These are phyloP conservation scores for Clupea harengus DNA, from an alignment of 2,113 vertebrate species.

Conservation along the genomic window DNA sequence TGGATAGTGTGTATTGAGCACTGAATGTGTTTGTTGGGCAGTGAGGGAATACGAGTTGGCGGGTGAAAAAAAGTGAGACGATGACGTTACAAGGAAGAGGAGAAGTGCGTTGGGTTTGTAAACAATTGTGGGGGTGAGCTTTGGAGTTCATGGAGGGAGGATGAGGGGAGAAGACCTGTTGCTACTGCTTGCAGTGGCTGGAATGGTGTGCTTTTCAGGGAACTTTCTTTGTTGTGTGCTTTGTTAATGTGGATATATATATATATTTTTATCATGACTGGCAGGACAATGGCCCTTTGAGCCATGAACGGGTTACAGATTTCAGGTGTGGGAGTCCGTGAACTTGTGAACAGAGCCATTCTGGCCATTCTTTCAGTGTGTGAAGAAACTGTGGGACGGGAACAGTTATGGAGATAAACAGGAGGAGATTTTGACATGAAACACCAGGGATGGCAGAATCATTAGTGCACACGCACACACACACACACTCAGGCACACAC, in stretches of 20 bases:
- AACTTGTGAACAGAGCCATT: background rate
- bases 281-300: no score
- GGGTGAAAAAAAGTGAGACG: background rate
- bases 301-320: background rate
- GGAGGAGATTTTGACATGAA: background rate
- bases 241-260: background rate
- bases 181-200: background rate
- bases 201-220: background rate
- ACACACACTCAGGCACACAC: background rate
- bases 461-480: background rate
- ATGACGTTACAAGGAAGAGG: background rate
- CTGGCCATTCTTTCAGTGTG: no score
- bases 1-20: background rate
- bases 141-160: background rate
- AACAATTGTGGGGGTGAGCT: background rate
- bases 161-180: background rate
- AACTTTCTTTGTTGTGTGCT: background rate
- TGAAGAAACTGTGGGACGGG: background rate
- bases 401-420: background rate
- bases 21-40: background rate
- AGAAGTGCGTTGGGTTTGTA: background rate
- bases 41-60: background rate
- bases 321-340: slow-evolving; percentile 31
- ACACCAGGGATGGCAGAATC: background rate
- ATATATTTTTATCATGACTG: no score